Conservation (phyloP, 2,888 invertebrate genomes). For the Spodoptera exigua region DNA sequence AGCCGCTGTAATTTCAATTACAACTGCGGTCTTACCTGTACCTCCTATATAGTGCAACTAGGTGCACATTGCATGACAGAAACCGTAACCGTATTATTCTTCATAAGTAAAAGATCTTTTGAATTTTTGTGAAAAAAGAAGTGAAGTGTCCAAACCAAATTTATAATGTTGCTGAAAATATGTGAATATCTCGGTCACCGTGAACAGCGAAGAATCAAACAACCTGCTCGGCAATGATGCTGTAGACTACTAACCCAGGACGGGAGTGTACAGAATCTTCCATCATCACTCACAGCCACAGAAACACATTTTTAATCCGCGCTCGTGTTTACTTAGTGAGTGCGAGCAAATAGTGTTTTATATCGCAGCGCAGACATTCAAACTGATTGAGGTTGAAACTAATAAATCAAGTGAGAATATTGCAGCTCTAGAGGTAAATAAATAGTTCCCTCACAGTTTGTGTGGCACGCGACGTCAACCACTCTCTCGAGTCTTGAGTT, state of each 20-base stretch:
- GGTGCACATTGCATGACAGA: too few species aligned
- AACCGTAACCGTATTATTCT: too few species aligned
- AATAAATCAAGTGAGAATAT: conserved; percentile 37
- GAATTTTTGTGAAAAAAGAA: too few species aligned
- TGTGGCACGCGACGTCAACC: conserved; percentile 4
- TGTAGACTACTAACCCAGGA: too few species aligned
- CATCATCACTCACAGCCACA: background rate
- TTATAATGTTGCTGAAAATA: too few species aligned
- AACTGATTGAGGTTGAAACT: conserved; percentile 17
- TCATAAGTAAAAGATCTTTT: too few species aligned
- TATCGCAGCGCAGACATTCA: conserved; percentile 13
- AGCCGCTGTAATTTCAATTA: conserved; percentile 6
- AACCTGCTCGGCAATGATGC: too few species aligned
- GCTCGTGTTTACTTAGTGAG: conserved; percentile 2
- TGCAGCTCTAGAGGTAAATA: conserved; percentile 32
- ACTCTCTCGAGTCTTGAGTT: background rate
- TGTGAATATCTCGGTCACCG: too few species aligned
- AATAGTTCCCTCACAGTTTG: conserved; percentile 14
- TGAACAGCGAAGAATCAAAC: too few species aligned
- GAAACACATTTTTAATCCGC: conserved; percentile 8
- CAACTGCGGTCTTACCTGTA: background rate
- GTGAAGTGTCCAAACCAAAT: too few species aligned
- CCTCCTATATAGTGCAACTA: too few species aligned
- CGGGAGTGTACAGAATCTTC: too few species aligned
- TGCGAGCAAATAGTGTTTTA: conserved; percentile 22